A percentile compares a stretch with the other conserved stretches of the same genome.
Evolutionary conservation across 2,888 invertebrate species (phyloP).

Genomic region (Lasiommata megera): DNA sequence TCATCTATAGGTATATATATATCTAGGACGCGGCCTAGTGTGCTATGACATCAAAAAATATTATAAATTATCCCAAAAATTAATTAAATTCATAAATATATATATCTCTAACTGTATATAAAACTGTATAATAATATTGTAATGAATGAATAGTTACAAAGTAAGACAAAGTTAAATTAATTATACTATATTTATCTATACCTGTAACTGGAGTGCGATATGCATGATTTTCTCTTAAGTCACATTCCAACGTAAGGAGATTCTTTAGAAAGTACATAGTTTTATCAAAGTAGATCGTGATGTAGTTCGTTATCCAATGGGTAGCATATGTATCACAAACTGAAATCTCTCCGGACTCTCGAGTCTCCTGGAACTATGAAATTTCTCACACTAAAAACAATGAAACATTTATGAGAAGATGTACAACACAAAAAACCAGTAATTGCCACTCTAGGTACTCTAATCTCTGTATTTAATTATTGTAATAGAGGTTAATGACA

Average conservation of each 20-base stretch:
- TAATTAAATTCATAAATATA: constrained; percentile 76
- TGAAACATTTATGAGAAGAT: constrained; percentile 9
- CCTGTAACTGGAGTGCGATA: constrained; percentile 67
- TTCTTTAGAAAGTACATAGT: constrained; percentile 32
- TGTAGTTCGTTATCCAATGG: constrained; percentile 10
- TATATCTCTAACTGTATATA: constrained; percentile 74
- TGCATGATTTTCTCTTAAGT: constrained; percentile 74
- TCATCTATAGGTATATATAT: too few species aligned
- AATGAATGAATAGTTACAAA: constrained; percentile 54
- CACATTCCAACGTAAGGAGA: constrained; percentile 70
- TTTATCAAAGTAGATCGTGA: constrained; percentile 29
- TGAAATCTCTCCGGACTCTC: constrained; percentile 16
- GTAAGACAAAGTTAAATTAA: constrained; percentile 44
- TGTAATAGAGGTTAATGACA: constrained; percentile 77
- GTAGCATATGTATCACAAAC: constrained; percentile 7
- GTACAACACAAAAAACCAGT: constrained; percentile 26
- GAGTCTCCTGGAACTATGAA: constrained; percentile 31
- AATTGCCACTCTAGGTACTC: constrained; percentile 61
- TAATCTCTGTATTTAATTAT: constrained; percentile 60
- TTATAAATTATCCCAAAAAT: constrained; percentile 80
- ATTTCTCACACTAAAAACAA: constrained; percentile 23
- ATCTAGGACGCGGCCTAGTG: constrained; percentile 59
- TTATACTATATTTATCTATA: constrained; percentile 43
- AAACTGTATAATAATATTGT: constrained; percentile 70
- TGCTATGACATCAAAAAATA: constrained; percentile 77